Base-by-base conservation (phyloP, 2,797 vertebrate species). In the Acridotheres tristis region DNA sequence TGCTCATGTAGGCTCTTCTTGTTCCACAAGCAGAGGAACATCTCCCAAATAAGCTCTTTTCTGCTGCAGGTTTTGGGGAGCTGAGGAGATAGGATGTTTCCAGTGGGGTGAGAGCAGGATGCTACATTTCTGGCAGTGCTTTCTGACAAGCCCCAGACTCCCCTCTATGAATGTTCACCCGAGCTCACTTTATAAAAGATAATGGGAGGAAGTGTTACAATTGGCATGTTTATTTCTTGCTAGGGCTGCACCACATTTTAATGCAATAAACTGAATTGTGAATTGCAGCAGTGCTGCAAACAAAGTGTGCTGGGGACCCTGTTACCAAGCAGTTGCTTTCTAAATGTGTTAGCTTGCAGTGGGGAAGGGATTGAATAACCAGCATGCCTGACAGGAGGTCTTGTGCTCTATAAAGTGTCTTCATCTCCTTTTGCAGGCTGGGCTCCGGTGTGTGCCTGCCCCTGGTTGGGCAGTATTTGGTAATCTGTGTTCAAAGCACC, bases 381-480 rank as follows among this genome's bases (percentile, higher is more conserved):
- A 69, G 16, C 2, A 0, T 29, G 25, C 12, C 23, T 61, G 40
- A 15, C 0, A 1, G 16, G 9, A 13, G 11, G 1, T 1, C 63
- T 73, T 3, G 1, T 42, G 57, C 32, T 25, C 21, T 30, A 0
- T 0, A 2, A 51, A 23, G 15, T 16, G 13, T 54, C 73, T 77
- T 50, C 32, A 18, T 47, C 45, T 30, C 14, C 25, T 51, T 72
- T 30, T 4, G 5, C 47, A 51, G 50, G n/a, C 47, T 54, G 58
- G 30, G 26, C 34, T 88, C 48, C 6, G 22, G 10, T 9, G 19
- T 42, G 40, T 5, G 7, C 54, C 47, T 58, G 38, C 12, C 14
- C 26, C 26, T 63, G 32, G 68, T 43, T 13, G 47, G 47, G 47
- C 77, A 71, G 16, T 2, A 0, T 45, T 69, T 74, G 50, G 30